phyloP scores from a whole-genome alignment of 2,888 invertebrate genomes.

The Melangyna quadrimaculata region DNA sequence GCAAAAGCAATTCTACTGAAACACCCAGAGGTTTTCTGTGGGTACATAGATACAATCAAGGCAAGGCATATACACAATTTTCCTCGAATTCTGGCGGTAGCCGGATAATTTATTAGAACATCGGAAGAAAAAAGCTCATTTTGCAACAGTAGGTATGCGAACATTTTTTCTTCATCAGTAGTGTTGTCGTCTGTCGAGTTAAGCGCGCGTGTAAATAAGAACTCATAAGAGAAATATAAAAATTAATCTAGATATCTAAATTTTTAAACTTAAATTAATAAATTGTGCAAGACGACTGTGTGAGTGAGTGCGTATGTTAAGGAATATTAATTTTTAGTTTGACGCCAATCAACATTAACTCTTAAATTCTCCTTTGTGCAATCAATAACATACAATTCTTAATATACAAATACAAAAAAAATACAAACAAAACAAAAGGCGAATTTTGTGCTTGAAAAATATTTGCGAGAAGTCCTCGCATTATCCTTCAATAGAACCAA shows the following conservation, averaged over 20 bases:
- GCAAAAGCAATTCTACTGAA: background rate
- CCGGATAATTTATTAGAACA: conserved; percentile 48
- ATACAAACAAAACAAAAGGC: background rate
- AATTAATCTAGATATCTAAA: background rate
- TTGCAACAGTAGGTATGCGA: conserved; percentile 52
- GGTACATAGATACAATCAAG: conserved; percentile 40
- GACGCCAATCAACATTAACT: background rate
- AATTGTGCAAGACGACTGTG: background rate
- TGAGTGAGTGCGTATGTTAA: background rate
- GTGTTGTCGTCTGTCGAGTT: conserved; percentile 76
- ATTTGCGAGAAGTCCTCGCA: background rate
- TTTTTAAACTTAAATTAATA: background rate
- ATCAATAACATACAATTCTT: background rate
- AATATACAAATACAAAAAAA: background rate
- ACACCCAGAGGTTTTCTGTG: conserved; percentile 20
- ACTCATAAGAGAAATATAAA: background rate
- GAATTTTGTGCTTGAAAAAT: background rate
- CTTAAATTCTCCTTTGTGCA: background rate
- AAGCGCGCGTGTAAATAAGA: conserved; percentile 74
- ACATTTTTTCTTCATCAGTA: conserved; percentile 74
- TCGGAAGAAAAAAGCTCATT: conserved; percentile 63
- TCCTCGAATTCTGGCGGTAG: conserved; percentile 55
- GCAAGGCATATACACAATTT: conserved; percentile 62
- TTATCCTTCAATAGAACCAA: background rate
- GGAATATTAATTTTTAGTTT: background rate